Base-by-base conservation (phyloP, 2,113 vertebrate species). In the Poicephalus gulielmi region DNA sequence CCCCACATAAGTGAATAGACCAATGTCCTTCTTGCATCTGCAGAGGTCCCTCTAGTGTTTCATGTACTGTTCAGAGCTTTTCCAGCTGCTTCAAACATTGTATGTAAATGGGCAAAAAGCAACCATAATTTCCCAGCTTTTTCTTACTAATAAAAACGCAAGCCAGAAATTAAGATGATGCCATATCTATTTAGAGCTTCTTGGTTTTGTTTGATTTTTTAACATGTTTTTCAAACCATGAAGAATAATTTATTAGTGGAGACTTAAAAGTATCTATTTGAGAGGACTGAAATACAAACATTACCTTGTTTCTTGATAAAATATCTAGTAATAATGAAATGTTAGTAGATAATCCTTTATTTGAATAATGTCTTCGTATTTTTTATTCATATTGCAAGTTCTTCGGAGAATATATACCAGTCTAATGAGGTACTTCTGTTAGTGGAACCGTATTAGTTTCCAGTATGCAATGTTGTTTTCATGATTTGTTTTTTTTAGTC, bases 1-100 rank as follows among this genome's bases (percentile, higher is more conserved):
- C 10, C 5, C 13, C 9, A 7, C 0, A 2, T 73, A 25, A 41
- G n/a, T 23, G 25, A 15, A 22, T 5, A 28, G 31, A 14, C 10
- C n/a, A 33, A n/a, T 75, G 25, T 41, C 18, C 44, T 78, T 49
- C 31, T 88, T 88, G 43, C 33, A 11, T 41, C 41, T 24, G 6
- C 43, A 0, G 0, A 66, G 13, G 22, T 60, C 19, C 50, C 33
- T 55, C 33, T 6, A 4, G 17, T 63, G 19, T 63, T 87, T 47
- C 3, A 0, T 44, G n/a, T 2, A 3, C 12, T 75, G 5, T 19
- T 63, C 15, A 16, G 53, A 70, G 46, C 37, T 46, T 84, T 89
- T 44, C 6, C 13, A 59, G 37, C 13, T 69, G 24, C 25, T 87
- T 4, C 27, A 75, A 63, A 46, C 23, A n/a, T 22, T 64, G 17